phyloP scores from a whole-genome alignment of 2,888 invertebrate genomes.

The Ophion ellenae region DNA sequence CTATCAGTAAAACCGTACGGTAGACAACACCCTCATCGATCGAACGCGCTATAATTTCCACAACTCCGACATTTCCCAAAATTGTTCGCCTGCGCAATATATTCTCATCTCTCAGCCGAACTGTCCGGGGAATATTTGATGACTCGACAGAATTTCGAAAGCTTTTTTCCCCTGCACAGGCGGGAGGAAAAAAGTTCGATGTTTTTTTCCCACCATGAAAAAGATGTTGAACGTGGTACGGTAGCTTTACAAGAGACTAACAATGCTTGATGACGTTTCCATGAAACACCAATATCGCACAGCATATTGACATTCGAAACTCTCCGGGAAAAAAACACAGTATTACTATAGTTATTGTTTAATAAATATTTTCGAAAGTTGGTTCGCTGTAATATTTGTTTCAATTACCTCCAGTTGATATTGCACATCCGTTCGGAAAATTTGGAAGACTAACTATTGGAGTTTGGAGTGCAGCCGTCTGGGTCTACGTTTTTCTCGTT shows the following conservation, averaged over 20 bases:
- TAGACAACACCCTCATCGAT: slow-evolving; percentile 14
- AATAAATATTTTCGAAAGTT: too few relatives aligned
- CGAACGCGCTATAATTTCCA: neutral
- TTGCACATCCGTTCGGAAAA: too few relatives aligned
- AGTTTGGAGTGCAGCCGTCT: neutral
- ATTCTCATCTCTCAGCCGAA: neutral
- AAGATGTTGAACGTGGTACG: neutral
- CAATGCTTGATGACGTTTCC: neutral
- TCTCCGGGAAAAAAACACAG: too few relatives aligned
- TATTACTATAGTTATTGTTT: too few relatives aligned
- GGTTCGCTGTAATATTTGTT: too few relatives aligned
- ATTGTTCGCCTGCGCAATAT: neutral
- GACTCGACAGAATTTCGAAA: neutral
- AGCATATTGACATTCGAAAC: neutral
- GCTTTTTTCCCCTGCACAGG: neutral
- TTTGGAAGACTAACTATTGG: too few relatives aligned
- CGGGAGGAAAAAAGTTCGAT: neutral
- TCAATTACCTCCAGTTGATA: too few relatives aligned
- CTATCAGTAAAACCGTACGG: neutral
- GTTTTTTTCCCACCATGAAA: neutral
- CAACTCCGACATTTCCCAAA: neutral
- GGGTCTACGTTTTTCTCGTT: neutral
- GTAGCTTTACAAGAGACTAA: neutral
- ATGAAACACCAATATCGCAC: neutral
- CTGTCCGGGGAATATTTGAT: too few relatives aligned